These are phyloP conservation scores for Orthosia cruda DNA, from an alignment of 2,888 invertebrate genomes.

Conservation along the genomic window DNA sequence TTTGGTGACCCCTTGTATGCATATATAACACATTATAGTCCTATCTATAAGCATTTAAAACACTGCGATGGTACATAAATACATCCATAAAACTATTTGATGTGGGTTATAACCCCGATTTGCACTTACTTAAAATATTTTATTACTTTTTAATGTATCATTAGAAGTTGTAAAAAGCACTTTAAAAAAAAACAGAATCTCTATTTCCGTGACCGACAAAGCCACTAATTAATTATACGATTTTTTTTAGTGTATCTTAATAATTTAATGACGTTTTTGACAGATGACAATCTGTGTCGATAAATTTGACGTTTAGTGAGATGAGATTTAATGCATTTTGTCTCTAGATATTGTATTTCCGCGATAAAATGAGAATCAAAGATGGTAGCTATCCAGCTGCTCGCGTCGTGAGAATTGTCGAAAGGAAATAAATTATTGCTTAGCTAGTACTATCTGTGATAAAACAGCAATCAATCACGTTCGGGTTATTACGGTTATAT, in stretches of 20 bases:
- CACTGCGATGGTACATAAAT: conserved; percentile 34
- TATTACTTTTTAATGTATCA: conserved; percentile 60
- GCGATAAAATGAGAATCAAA: conserved; percentile 27
- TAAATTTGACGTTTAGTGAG: conserved; percentile 31
- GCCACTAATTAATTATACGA: conserved; percentile 54
- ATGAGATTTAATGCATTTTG: conserved; percentile 44
- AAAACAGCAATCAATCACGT: conserved; percentile 49
- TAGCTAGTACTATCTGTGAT: conserved; percentile 29
- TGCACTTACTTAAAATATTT: conserved; percentile 61
- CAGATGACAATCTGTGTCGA: conserved; percentile 37
- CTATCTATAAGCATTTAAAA: conserved; percentile 41
- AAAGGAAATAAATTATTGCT: conserved; percentile 57
- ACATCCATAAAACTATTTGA: conserved; percentile 48
- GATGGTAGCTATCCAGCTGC: conserved; percentile 25
- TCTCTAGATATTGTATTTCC: conserved; percentile 50
- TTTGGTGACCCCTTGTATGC: conserved; percentile 23
- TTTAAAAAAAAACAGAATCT: conserved; percentile 37
- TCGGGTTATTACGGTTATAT: conserved; percentile 35
- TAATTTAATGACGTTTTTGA: conserved; percentile 41
- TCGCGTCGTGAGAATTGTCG: conserved; percentile 52
- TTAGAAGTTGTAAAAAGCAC: conserved; percentile 56
- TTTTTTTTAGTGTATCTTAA: conserved; percentile 34
- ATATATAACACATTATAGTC: conserved; percentile 35
- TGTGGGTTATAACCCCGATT: conserved; percentile 50
- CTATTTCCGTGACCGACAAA: conserved; percentile 48